A percentile compares a stretch with the other conserved stretches of the same genome.
phyloP scores from a whole-genome alignment of 2,888 invertebrate genomes.

The Isoperla grammatica region DNA sequence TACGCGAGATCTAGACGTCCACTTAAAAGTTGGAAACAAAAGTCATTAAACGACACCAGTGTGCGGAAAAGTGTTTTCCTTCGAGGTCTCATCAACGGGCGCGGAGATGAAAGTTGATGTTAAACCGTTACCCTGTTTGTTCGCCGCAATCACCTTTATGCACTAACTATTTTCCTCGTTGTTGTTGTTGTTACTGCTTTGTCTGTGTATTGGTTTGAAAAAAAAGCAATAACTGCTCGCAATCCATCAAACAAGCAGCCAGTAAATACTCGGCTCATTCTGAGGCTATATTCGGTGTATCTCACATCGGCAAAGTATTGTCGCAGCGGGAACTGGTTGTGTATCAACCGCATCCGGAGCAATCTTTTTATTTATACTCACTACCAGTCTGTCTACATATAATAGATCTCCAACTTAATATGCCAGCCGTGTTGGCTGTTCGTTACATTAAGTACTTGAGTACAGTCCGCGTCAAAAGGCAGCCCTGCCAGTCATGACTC shows the following conservation, averaged over 20 bases:
- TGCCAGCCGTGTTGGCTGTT: slow-evolving; percentile 18
- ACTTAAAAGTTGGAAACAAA: slow-evolving; percentile 1
- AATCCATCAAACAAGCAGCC: neutral
- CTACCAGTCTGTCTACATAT: slow-evolving; percentile 14
- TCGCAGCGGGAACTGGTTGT: slow-evolving; percentile 15
- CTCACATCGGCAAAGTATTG: slow-evolving; percentile 3
- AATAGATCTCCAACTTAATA: slow-evolving; percentile 19
- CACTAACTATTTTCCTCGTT: slow-evolving; percentile 1
- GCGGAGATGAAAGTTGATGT: neutral
- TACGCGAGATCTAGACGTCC: neutral
- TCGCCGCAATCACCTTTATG: too few species aligned
- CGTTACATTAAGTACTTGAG: slow-evolving; percentile 15
- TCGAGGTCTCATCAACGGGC: neutral
- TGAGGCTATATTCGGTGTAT: slow-evolving; percentile 15
- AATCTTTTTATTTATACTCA: slow-evolving; percentile 18
- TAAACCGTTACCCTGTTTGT: too few species aligned
- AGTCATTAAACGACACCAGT: neutral
- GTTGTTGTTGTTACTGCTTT: neutral
- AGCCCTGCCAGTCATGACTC: neutral
- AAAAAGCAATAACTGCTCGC: neutral
- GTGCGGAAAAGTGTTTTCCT: neutral
- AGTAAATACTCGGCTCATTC: slow-evolving; percentile 5
- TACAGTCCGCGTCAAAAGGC: slow-evolving; percentile 8
- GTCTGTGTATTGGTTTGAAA: neutral
- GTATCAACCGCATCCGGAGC: slow-evolving; percentile 17